Conservation (phyloP, 2,797 vertebrate species). For the Etheostoma nigrum region DNA sequence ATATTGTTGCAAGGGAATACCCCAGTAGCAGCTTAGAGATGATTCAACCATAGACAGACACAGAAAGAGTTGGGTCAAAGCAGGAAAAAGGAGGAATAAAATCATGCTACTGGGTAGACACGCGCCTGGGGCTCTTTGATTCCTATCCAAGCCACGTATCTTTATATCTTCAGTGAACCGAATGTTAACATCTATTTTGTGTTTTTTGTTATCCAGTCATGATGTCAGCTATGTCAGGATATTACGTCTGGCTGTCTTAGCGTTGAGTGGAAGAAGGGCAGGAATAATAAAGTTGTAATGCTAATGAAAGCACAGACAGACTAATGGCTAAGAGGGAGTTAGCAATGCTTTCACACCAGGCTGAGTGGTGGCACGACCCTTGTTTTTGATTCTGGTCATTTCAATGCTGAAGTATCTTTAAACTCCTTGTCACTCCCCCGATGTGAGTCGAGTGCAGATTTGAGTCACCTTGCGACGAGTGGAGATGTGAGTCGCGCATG, state of each 20-base stretch:
- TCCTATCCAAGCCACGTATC: constrained; percentile 61
- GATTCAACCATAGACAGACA: constrained; percentile 66
- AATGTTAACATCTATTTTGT: constrained; percentile 64
- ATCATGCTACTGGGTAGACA: constrained; percentile 64
- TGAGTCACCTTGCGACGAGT: no score
- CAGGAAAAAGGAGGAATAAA: constrained; percentile 56
- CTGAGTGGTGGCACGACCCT: neutral
- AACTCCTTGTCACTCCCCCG: neutral
- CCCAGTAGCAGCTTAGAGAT: constrained; percentile 62
- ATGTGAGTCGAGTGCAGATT: no score
- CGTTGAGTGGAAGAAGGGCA: constrained; percentile 39
- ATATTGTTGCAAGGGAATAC: constrained; percentile 64
- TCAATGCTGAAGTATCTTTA: constrained; percentile 1
- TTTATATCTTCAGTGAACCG: constrained; percentile 56
- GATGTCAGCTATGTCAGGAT: constrained; percentile 51
- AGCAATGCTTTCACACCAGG: constrained; percentile 25
- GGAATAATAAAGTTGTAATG: constrained; percentile 36
- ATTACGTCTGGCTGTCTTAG: constrained; percentile 44
- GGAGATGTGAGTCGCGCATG: no score
- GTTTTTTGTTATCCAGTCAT: constrained; percentile 44
- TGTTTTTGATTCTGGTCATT: neutral
- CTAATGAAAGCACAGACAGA: constrained; percentile 46
- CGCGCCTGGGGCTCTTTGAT: constrained; percentile 57
- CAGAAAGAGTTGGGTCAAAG: constrained; percentile 68
- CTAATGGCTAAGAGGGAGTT: constrained; percentile 31